Evolutionary conservation across 2,113 vertebrate genomes (phyloP).

Genomic region (Speoplatyrhinus poulsoni): DNA sequence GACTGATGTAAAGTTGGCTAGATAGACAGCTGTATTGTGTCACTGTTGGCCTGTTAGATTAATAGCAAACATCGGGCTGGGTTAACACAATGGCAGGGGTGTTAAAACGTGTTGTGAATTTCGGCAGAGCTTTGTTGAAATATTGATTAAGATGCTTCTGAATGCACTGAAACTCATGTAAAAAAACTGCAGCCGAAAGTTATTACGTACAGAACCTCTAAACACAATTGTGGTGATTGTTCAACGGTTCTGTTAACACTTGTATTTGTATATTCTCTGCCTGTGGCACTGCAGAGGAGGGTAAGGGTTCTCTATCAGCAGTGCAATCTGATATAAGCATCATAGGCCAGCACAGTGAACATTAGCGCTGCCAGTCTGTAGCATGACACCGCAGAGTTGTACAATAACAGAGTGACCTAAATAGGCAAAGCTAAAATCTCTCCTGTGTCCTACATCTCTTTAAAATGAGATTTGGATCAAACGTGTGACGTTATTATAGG

Average conservation of each 20-base stretch:
- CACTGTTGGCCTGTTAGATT: constrained; percentile 45
- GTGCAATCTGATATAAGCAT: neutral
- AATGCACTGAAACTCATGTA: too few species aligned
- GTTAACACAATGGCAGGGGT: neutral
- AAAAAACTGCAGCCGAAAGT: too few species aligned
- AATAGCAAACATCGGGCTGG: constrained; percentile 40
- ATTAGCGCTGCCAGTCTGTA: neutral
- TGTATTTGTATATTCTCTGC: too few species aligned
- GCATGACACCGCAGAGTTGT: constrained; percentile 5
- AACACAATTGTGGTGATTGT: too few species aligned
- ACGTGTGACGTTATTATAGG: constrained; percentile 18
- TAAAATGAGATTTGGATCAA: constrained; percentile 18
- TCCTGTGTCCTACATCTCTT: constrained; percentile 34
- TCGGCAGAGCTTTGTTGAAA: neutral
- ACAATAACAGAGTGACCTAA: constrained; percentile 30
- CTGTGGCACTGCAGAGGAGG: too few species aligned
- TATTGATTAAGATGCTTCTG: neutral
- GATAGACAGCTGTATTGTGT: neutral
- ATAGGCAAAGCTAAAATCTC: constrained; percentile 33
- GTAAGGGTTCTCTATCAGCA: neutral
- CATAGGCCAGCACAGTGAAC: neutral
- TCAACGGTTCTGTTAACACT: too few species aligned
- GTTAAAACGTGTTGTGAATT: neutral
- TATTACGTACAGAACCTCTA: too few species aligned
- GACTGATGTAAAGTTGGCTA: constrained; percentile 14